A percentile compares a stretch with the other conserved stretches of the same genome.
These are phyloP conservation scores for Chaetura pelagica DNA, from an alignment of 2,113 vertebrate genomes.

Conservation along the genomic window DNA sequence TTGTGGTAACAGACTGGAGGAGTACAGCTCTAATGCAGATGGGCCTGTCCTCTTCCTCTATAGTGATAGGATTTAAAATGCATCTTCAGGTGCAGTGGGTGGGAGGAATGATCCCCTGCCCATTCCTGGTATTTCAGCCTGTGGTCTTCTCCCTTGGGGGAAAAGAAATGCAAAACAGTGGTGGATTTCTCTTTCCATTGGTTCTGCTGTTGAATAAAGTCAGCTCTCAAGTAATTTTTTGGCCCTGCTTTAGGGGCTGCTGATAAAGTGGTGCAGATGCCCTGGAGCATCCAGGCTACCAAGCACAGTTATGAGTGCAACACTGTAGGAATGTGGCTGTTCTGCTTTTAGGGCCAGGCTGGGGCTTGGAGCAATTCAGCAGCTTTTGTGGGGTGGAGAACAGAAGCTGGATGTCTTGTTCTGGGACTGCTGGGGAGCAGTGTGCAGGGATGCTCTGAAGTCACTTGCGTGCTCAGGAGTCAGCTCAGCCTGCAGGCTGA, in stretches of 20 bases:
- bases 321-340: not conserved
- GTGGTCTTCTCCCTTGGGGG: not conserved
- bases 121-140: not conserved
- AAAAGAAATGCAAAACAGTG: not conserved
- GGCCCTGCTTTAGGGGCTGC: fast-evolving
- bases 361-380: not conserved
- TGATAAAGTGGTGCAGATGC: fast-evolving
- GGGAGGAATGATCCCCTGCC: not conserved
- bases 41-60: not conserved
- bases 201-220: not conserved
- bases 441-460: not conserved
- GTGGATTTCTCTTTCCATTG: not conserved
- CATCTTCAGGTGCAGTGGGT: not conserved
- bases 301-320: not conserved
- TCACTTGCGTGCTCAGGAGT: not conserved
- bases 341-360: not conserved
- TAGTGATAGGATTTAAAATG: not conserved
- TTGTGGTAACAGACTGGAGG: fast-evolving
- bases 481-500: not conserved
- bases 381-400: not conserved
- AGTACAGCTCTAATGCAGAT: not conserved
- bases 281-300: not conserved
- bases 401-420: not conserved
- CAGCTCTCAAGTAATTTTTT: not conserved
- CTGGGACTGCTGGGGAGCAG: fast-evolving